These are phyloP conservation scores for Mnemiopsis leidyi DNA, from an alignment of 37 sponge, comb jelly and placozoan genomes.

Conservation along the genomic window DNA sequence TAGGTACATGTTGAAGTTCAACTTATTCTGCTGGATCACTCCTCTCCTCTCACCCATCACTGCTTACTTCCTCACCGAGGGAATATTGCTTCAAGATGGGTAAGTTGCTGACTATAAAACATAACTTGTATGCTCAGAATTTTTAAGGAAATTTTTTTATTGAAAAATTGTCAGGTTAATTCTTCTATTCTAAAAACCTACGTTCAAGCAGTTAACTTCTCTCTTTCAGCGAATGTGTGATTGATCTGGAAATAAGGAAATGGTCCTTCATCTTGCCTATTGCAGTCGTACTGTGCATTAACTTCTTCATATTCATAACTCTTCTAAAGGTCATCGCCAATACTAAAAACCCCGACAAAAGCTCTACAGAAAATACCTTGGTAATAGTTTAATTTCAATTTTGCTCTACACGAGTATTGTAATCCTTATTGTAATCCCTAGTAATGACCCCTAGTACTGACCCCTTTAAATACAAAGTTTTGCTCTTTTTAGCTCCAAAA, in stretches of 20 bases:
- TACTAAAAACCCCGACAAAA: not conserved
- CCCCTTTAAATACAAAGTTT: too few relatives aligned
- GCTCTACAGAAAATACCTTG: not conserved
- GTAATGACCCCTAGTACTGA: too few relatives aligned
- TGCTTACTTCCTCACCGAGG: conserved; percentile 22
- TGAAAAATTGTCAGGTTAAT: too few relatives aligned
- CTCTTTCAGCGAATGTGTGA: not conserved
- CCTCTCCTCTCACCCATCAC: not conserved
- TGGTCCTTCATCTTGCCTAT: conserved; percentile 37
- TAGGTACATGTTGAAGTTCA: conserved; percentile 48
- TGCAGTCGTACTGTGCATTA: not conserved
- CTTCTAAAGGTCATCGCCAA: conserved; percentile 29
- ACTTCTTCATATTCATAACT: not conserved
- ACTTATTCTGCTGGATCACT: conserved; percentile 43
- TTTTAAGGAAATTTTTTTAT: too few relatives aligned
- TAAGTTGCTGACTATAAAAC: too few relatives aligned
- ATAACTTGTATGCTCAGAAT: too few relatives aligned
- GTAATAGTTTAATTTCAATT: not conserved
- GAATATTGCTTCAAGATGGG: conserved; percentile 34
- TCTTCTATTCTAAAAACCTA: too few relatives aligned
- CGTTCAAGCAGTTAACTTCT: not conserved
- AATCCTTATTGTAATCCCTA: too few relatives aligned
- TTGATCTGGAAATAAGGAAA: not conserved
- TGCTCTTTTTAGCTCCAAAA: too few relatives aligned
- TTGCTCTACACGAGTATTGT: too few relatives aligned